phyloP scores from a whole-genome alignment of 2,888 invertebrate genomes.

The Leptinotarsa haldemani region DNA sequence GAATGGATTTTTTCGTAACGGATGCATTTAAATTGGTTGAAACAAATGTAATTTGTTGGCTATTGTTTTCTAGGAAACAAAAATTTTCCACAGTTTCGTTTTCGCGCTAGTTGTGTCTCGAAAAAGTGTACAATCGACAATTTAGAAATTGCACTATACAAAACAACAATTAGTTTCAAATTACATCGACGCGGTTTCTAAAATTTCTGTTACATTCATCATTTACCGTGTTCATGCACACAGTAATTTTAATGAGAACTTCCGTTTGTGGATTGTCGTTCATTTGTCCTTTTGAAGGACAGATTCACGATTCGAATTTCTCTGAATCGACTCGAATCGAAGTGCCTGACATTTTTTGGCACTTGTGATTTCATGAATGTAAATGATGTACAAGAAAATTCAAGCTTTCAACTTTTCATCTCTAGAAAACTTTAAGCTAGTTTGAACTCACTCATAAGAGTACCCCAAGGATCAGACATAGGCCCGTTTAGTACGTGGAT shows the following conservation, averaged over 20 bases:
- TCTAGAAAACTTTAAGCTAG: no score
- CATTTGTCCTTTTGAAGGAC: conserved; percentile 20
- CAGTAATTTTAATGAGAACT: conserved; percentile 8
- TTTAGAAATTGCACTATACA: conserved; percentile 8
- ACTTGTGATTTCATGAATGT: background rate
- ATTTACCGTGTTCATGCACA: conserved; percentile 20
- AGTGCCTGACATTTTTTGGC: background rate
- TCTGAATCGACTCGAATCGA: background rate
- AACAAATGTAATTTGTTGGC: background rate
- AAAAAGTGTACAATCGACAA: background rate
- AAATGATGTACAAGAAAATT: no score
- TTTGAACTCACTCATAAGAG: no score
- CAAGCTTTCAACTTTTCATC: no score
- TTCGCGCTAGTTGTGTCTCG: background rate
- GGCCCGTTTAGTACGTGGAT: no score
- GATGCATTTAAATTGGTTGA: background rate
- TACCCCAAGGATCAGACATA: no score
- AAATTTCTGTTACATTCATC: conserved; percentile 1
- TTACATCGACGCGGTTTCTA: conserved; percentile 5
- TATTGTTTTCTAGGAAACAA: background rate
- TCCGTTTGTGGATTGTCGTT: conserved; percentile 6
- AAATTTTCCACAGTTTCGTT: background rate
- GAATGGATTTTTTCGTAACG: background rate
- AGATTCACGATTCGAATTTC: background rate
- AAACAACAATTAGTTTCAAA: conserved; percentile 6